These are phyloP conservation scores for Epirrhoe alternata DNA, from an alignment of 2,888 invertebrate genomes.

Conservation along the genomic window DNA sequence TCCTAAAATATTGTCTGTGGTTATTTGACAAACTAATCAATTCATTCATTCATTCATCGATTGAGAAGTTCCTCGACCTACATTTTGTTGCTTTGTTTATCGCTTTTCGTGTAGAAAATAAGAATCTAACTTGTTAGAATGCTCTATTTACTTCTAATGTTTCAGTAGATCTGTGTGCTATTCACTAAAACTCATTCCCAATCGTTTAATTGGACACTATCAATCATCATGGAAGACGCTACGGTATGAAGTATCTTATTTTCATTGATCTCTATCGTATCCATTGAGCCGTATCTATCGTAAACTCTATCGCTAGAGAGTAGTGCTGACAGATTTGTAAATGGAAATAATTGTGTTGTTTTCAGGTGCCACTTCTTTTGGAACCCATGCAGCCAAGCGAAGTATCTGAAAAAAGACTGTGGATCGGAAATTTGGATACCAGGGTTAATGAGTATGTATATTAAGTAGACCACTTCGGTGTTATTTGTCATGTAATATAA, in stretches of 20 bases:
- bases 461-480: conserved; percentile 4
- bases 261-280: too few species aligned
- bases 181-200: conserved; percentile 1
- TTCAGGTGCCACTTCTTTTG: conserved; percentile 81
- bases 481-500: not conserved
- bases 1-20: not conserved
- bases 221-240: conserved; percentile 62
- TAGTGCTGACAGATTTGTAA: not conserved
- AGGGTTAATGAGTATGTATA: conserved; percentile 96
- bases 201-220: conserved; percentile 5
- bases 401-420: conserved; percentile 89
- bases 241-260: conserved; percentile 53
- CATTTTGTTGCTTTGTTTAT: conserved; percentile 4
- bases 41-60: conserved; percentile 9
- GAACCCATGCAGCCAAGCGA: conserved; percentile 83
- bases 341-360: conserved; percentile 24
- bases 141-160: conserved; percentile 27
- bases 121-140: conserved; percentile 4
- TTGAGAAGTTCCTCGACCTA: not conserved
- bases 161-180: not conserved
- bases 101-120: not conserved
- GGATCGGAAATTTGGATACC: conserved; percentile 96
- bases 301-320: not conserved
- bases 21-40: not conserved
- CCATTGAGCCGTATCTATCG: not conserved